Evolutionary conservation across 2,888 invertebrate genomes (phyloP), one percentile per base, ranked within the genome.

Genomic region (Cynaeus angustus): DNA sequence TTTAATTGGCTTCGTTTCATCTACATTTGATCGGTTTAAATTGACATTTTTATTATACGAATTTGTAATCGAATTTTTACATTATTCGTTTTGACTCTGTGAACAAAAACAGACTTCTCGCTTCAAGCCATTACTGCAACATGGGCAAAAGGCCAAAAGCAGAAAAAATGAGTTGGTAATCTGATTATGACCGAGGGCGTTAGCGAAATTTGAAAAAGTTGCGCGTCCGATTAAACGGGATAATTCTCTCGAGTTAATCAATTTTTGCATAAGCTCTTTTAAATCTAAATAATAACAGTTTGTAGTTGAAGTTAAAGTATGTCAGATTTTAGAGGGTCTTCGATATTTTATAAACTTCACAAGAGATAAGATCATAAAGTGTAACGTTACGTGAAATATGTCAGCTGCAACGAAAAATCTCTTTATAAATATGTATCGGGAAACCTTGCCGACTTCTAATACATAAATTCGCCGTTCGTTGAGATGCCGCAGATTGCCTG

Each of bases 311-410:
- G 59, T 59, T 66, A 58, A 37, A 59, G 58, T 50, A 50, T 41
- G 66, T 66, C 58, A 26, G 48, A 50, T 52, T 52, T 12, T 26
- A 45, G 33, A 58, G 50, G n/a, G 58, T 58, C 59, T 52, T 66
- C 62, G 59, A 69, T 69, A 69, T 69, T 69, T 58, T 66, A 66
- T 45, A 69, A 70, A 70, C 59, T 70, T 70, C 61, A 14, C 28
- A 30, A 41, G 52, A 66, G 61, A 70, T 66, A 66, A 66, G 45
- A 59, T 66, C 70, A 38, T 70, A 70, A 70, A 70, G 55, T 70
- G 70, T 66, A 66, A 61, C 70, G 66, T 66, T 53, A 70, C 59
- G 66, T 66, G 66, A 70, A 66, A 70, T 66, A 46, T 66, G 70
- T 70, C 70, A 70, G 66, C 30, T 70, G 61, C 70, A 70, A 61